Conservation (phyloP, 2,888 invertebrate species). For the Choristoneura rosaceana region DNA sequence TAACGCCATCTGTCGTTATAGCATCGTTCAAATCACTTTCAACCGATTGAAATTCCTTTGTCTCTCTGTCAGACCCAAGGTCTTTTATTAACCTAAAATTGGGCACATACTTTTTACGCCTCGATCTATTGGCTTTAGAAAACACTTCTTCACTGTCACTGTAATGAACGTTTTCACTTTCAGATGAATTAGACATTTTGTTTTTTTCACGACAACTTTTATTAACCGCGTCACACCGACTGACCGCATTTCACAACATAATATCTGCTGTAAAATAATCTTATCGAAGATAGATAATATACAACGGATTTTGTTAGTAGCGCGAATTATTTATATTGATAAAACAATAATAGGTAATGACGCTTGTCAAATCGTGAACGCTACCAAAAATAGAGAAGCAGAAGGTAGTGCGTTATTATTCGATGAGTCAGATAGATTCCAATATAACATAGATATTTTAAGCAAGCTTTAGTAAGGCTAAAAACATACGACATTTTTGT, state of each 20-base stretch:
- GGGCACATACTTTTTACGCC: slow-evolving; percentile 13
- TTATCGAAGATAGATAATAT: slow-evolving; percentile 32
- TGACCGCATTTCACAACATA: slow-evolving; percentile 19
- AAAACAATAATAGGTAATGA: background rate
- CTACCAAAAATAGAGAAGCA: slow-evolving; percentile 1
- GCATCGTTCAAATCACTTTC: slow-evolving; percentile 3
- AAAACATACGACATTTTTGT: background rate
- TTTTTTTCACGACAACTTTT: slow-evolving; percentile 7
- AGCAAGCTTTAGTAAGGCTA: background rate
- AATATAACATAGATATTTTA: background rate
- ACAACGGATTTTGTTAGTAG: background rate
- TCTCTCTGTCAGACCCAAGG: slow-evolving; percentile 6
- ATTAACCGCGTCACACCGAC: background rate
- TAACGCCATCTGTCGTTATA: slow-evolving; percentile 28
- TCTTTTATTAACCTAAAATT: slow-evolving; percentile 14
- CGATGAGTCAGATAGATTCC: background rate
- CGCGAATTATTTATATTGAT: background rate
- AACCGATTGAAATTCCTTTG: slow-evolving; percentile 7
- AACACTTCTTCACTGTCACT: slow-evolving; percentile 27
- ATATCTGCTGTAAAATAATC: slow-evolving; percentile 5
- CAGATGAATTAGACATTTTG: slow-evolving; percentile 34
- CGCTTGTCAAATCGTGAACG: background rate
- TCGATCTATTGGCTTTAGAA: background rate
- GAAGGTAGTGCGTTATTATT: background rate
- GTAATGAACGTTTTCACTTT: slow-evolving; percentile 20